Conservation (phyloP, 2,113 vertebrate genomes). For the Egretta garzetta region DNA sequence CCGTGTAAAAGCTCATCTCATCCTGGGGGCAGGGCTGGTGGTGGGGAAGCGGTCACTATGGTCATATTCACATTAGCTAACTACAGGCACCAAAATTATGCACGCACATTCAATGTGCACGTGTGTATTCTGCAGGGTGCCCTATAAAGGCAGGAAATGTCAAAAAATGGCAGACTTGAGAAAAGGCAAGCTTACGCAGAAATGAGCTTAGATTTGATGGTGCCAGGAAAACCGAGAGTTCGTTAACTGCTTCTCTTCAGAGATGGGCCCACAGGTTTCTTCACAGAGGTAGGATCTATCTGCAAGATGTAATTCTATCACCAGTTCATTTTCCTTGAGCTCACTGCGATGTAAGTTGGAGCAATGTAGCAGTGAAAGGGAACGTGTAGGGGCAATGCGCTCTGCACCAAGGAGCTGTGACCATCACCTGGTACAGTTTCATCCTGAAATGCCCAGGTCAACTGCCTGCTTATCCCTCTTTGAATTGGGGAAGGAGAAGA, state of each 20-base stretch:
- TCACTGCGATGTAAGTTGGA: not conserved
- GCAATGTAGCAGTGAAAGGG: not conserved
- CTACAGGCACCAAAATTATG: not conserved
- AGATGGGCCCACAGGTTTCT: not conserved
- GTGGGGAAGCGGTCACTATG: not conserved
- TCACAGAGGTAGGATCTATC: not conserved
- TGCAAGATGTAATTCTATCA: not conserved
- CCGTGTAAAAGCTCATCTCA: not conserved
- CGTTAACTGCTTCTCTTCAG: not conserved
- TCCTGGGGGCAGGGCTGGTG: not conserved
- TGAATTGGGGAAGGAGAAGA: not conserved
- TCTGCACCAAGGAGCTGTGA: not conserved
- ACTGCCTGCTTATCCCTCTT: not conserved
- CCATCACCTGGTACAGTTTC: not conserved
- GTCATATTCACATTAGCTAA: not conserved
- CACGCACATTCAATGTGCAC: not conserved
- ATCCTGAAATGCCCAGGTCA: not conserved
- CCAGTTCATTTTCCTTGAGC: not conserved
- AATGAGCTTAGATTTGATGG: not conserved
- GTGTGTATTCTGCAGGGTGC: not conserved
- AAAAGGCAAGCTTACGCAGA: not conserved
- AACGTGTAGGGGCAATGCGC: fast-evolving
- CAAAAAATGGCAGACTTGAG: not conserved
- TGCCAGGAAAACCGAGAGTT: not conserved
- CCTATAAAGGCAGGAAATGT: not conserved